Percentiles rank a stretch among this genome's conserved stretches.
These are phyloP conservation scores for Parazoanthus darwini DNA, from an alignment of 92 coral and sea anemone genomes.

Conservation along the genomic window DNA sequence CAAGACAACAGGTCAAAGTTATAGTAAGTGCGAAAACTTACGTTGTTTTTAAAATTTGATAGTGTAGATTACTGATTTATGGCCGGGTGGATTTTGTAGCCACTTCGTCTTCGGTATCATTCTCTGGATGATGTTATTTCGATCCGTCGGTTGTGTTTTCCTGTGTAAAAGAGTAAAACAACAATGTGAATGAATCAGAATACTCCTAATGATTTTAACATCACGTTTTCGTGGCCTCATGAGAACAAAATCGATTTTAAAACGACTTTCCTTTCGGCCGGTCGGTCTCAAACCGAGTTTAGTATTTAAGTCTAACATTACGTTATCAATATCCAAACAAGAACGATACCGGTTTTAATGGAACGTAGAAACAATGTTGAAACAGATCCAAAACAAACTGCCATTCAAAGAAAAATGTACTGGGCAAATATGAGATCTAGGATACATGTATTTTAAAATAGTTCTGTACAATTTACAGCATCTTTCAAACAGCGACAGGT, in stretches of 20 bases:
- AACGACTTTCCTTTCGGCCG: neutral
- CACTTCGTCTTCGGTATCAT: neutral
- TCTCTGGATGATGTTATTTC: neutral
- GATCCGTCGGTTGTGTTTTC: neutral
- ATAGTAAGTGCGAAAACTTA: constrained; percentile 10
- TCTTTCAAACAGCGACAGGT: neutral
- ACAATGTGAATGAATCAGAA: neutral
- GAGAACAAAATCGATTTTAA: neutral
- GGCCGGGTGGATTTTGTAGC: neutral
- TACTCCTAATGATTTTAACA: neutral
- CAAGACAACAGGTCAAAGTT: constrained; percentile 3
- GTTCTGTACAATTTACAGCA: neutral
- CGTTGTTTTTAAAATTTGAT: no score
- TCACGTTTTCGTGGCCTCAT: neutral
- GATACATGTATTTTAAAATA: neutral
- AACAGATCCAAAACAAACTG: constrained; percentile 8
- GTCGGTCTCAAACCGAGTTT: neutral
- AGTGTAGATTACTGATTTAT: neutral
- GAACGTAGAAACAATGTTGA: constrained; percentile 32
- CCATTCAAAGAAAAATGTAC: neutral
- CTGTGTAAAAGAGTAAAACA: neutral
- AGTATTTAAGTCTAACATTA: neutral
- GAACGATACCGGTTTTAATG: neutral
- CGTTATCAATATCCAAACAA: constrained; percentile 1
- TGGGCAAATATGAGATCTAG: no score